Percentiles rank a stretch among this genome's conserved stretches.
These are phyloP conservation scores for Pyrrhosoma nymphula DNA, from an alignment of 2,888 invertebrate genomes.

Conservation along the genomic window DNA sequence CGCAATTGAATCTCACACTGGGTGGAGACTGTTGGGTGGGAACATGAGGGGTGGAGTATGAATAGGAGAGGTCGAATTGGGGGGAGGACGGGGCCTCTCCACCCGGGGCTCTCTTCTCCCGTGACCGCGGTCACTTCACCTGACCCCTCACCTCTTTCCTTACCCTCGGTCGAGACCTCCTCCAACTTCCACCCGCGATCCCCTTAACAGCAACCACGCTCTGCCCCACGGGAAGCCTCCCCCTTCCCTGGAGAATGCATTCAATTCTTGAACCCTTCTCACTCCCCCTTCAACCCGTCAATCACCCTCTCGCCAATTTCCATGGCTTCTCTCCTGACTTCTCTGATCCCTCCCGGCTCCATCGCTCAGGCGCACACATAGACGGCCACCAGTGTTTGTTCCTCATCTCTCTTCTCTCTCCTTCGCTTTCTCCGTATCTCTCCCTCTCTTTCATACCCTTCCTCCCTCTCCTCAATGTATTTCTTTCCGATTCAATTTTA, in stretches of 20 bases:
- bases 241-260: not conserved
- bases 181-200: not conserved
- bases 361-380: not conserved
- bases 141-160: not conserved
- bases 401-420: not conserved
- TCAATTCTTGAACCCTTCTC: not conserved
- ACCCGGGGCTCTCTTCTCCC: not conserved
- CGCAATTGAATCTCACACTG: too few relatives aligned
- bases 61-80: not conserved
- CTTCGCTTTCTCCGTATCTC: not conserved
- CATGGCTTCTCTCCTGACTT: not conserved
- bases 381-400: not conserved
- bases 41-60: not conserved
- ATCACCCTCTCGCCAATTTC: not conserved
- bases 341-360: not conserved
- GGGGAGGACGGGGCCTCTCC: not conserved
- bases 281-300: not conserved
- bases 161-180: not conserved
- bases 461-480: not conserved
- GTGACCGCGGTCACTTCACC: not conserved
- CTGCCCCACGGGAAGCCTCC: not conserved
- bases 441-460: not conserved
- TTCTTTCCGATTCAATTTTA: too few relatives aligned
- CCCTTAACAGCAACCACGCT: not conserved
- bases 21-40: too few relatives aligned